Conservation (phyloP, 2,797 vertebrate genomes). For the Protonibea diacanthus region DNA sequence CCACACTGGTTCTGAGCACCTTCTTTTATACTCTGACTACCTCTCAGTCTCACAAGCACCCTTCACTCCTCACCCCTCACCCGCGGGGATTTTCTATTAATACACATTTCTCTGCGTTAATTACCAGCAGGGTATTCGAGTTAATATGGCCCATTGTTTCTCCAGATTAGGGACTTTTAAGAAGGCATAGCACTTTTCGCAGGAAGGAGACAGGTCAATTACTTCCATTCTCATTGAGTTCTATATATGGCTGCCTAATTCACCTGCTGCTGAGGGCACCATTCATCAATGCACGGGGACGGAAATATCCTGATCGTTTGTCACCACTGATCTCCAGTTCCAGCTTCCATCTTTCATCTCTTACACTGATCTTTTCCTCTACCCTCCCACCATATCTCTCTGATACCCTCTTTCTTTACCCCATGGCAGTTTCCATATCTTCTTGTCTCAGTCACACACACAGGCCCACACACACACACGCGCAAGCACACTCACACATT, state of each 20-base stretch:
- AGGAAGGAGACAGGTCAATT: constrained; percentile 74
- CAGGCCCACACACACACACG: constrained; percentile 22
- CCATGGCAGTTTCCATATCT: constrained; percentile 67
- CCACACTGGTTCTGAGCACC: not conserved
- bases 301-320: constrained; percentile 81
- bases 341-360: constrained; percentile 70
- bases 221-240: constrained; percentile 64
- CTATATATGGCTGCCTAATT: constrained; percentile 74
- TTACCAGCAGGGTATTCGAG: constrained; percentile 59
- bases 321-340: constrained; percentile 66
- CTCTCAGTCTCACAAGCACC: constrained; percentile 29
- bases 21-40: constrained; percentile 32
- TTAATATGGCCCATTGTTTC: constrained; percentile 65
- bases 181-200: constrained; percentile 52
- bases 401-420: constrained; percentile 60
- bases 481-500: constrained; percentile 8
- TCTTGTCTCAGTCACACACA: constrained; percentile 50
- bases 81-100: constrained; percentile 56
- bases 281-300: constrained; percentile 69
- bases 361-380: constrained; percentile 27
- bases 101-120: constrained; percentile 64
- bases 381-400: constrained; percentile 38
- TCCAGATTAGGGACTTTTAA: constrained; percentile 60
- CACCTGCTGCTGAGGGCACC: constrained; percentile 63
- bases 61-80: constrained; percentile 19